Evolutionary conservation across 2,797 vertebrate species (phyloP).

Genomic region (Gallinago stenura): DNA sequence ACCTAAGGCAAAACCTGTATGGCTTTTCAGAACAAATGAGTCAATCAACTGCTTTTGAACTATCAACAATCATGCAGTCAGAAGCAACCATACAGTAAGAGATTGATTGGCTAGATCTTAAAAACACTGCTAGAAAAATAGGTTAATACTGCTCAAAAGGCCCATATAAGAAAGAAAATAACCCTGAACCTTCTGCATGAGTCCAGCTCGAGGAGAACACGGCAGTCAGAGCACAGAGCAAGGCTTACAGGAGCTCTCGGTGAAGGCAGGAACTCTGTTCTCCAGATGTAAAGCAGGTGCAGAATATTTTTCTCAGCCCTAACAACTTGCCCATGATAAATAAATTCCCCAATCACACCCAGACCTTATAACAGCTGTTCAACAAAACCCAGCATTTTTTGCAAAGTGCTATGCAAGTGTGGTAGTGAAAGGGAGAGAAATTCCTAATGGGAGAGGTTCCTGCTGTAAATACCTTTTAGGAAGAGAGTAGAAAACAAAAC

Average conservation of each 20-base stretch:
- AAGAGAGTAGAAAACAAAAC: background rate
- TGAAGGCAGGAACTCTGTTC: fast-evolving
- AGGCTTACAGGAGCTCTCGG: background rate
- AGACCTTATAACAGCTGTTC: background rate
- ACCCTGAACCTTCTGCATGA: background rate
- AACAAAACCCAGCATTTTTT: fast-evolving
- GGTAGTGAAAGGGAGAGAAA: background rate
- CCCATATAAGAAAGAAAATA: background rate
- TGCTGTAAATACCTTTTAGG: background rate
- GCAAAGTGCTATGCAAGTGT: background rate
- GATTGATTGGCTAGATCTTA: background rate
- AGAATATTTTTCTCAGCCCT: background rate
- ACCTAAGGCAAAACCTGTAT: background rate
- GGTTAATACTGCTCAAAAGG: background rate
- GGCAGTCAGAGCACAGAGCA: fast-evolving
- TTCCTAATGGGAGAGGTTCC: background rate
- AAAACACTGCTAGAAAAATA: background rate
- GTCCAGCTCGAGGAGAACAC: fast-evolving
- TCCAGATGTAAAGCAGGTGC: fast-evolving
- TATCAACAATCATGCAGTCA: background rate
- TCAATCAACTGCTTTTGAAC: background rate
- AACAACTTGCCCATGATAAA: background rate
- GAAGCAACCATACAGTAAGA: background rate
- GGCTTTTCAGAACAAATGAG: background rate
- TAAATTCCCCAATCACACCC: background rate